A percentile compares a stretch with the other conserved stretches of the same genome.
Conservation (phyloP, 2,888 invertebrate species). For the Ariolimax columbianus region DNA sequence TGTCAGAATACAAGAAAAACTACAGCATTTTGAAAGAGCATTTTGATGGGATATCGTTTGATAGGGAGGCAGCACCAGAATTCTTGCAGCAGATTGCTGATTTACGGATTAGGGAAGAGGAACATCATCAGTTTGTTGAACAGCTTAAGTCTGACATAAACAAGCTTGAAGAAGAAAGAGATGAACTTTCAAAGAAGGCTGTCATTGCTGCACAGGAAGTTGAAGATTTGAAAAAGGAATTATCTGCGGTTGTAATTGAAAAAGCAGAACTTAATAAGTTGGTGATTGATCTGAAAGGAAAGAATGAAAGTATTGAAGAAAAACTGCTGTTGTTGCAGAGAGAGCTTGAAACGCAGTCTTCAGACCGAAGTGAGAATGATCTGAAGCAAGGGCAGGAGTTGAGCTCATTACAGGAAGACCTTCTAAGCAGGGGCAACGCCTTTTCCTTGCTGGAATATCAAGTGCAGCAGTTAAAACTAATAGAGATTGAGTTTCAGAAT, state of each 20-base stretch:
- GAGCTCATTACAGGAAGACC: slow-evolving; percentile 24
- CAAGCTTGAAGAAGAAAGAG: slow-evolving; percentile 43
- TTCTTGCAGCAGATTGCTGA: slow-evolving; percentile 54
- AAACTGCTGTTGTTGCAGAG: not conserved
- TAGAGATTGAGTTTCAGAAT: not conserved
- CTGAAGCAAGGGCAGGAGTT: slow-evolving; percentile 19
- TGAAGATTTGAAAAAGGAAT: slow-evolving; percentile 17
- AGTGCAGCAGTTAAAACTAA: not conserved
- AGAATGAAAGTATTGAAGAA: slow-evolving; percentile 25
- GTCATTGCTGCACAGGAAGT: slow-evolving; percentile 36
- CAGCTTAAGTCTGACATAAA: not conserved
- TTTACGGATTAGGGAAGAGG: slow-evolving; percentile 24
- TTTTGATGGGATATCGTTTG: slow-evolving; percentile 55
- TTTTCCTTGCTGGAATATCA: too few relatives aligned
- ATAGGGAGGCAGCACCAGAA: slow-evolving; percentile 47
- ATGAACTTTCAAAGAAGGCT: slow-evolving; percentile 23
- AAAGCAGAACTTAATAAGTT: slow-evolving; percentile 49
- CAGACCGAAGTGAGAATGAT: not conserved
- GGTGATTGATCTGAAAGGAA: slow-evolving; percentile 16
- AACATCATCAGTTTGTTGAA: not conserved
- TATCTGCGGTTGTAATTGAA: slow-evolving; percentile 19
- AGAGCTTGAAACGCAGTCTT: not conserved
- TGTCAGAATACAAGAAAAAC: slow-evolving; percentile 63
- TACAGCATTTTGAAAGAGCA: slow-evolving; percentile 63
- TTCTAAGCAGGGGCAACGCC: not conserved